Evolutionary conservation across 2,797 vertebrate species (phyloP).

Genomic region (Tamandua tetradactyla): DNA sequence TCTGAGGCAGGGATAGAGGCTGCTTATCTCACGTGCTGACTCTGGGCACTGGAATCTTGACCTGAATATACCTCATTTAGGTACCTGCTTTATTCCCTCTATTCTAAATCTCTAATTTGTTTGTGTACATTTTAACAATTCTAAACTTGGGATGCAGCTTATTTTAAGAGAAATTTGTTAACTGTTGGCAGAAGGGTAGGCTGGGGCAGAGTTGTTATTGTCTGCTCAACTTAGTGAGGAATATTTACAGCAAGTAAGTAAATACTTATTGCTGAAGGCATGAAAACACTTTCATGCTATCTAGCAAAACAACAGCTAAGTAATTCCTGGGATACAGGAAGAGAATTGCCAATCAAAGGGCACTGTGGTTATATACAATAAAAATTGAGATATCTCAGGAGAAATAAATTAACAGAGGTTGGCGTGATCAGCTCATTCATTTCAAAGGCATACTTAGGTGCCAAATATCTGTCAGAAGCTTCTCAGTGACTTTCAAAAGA

Average conservation of each 20-base stretch:
- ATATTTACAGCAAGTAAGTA: conserved; percentile 31
- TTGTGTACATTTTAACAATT: conserved; percentile 28
- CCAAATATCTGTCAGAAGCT: conserved; percentile 43
- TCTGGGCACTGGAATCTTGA: not conserved
- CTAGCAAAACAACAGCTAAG: conserved; percentile 20
- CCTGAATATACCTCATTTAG: not conserved
- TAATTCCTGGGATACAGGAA: not conserved
- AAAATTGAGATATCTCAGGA: conserved; percentile 37
- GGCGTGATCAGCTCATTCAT: not conserved
- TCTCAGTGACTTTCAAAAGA: conserved; percentile 44
- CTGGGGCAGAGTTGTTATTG: not conserved
- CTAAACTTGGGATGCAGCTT: conserved; percentile 1
- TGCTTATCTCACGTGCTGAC: not conserved
- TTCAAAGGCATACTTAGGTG: not conserved
- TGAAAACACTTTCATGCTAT: conserved; percentile 48
- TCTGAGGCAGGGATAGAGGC: no score
- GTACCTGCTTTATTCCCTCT: not conserved
- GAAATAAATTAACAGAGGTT: conserved; percentile 47
- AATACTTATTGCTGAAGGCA: conserved; percentile 52
- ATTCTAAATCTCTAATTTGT: not conserved
- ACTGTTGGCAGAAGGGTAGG: conserved; percentile 44
- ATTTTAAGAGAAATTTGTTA: conserved; percentile 47
- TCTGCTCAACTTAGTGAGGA: not conserved
- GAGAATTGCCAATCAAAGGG: not conserved
- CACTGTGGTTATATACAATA: not conserved